Evolutionary conservation across 2,888 invertebrate species (phyloP), one percentile per base, ranked within the genome.

Genomic region (Netelia melanura): DNA sequence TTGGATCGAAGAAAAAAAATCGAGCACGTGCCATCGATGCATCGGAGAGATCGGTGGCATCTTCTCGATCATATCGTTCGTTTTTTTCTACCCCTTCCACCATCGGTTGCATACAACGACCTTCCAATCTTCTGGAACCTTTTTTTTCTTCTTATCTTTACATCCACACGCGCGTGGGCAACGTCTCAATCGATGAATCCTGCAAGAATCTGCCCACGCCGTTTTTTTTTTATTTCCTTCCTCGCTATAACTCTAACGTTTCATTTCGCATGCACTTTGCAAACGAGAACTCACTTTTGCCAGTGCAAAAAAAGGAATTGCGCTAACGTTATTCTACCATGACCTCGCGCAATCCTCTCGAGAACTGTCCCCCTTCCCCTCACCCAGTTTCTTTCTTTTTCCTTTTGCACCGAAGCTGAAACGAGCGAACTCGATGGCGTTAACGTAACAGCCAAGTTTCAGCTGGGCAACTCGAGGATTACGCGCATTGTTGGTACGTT

Each of bases 341-440:
- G 86, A 79, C 83, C 87, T 87, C 87, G 89, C 90, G 90, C 88
- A 90, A 91, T 91, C 89, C 91, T 90, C 88, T 87, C 86, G 84
- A 82, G 88, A 77, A 85, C 80, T 79, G 77, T 88, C 89, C 90
- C 90, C 90, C 89, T 90, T 84, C 87, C 90, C 90, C 88, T 86
- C 30, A 52, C 25, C 71, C 62, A 48, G 71, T 17, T 17, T 30
- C 10, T 48, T 14, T 14, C 44, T 10, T 38, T 44, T 30, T 52
- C 56, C 64, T 68, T 44, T 67, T 67, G 38, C 43, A 25, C 38
- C 52, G 44, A 14, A 11, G 56, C 17, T 58, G 79, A 62, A 62
- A 44, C 11, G 30, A 56, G 67, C 65, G 14, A 58, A 74, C 52
- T 61, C 62, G 38, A 44, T n/a, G 58, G 71, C 56, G 71, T 80